Percentiles rank a stretch among this genome's conserved stretches.
phyloP scores from a whole-genome alignment of 2,113 vertebrate species.

The Chamaea fasciata region DNA sequence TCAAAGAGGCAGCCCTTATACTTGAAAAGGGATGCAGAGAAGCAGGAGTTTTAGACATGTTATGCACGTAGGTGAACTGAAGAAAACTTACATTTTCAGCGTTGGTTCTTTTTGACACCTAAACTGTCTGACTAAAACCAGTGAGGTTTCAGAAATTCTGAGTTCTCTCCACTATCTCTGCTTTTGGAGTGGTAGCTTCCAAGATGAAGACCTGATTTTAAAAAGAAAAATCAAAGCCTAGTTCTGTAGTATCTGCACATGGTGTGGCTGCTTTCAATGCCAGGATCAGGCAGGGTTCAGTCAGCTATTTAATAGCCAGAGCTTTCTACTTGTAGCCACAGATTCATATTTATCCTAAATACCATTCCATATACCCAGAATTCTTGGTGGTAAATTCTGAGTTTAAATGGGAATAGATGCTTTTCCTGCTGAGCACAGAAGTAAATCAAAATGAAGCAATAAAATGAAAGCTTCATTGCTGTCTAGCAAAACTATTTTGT shows the following conservation, averaged over 20 bases:
- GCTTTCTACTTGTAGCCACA: background rate
- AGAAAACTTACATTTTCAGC: background rate
- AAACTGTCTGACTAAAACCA: background rate
- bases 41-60: background rate
- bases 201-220: background rate
- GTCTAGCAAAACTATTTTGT: background rate
- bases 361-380: background rate
- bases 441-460: slow-evolving; percentile 35
- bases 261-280: background rate
- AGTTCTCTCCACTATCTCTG: background rate
- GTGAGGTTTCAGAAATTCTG: background rate
- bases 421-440: slow-evolving; percentile 1
- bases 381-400: background rate
- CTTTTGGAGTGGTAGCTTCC: background rate
- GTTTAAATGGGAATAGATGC: background rate
- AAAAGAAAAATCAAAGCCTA: background rate
- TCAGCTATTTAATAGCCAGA: background rate
- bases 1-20: background rate
- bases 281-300: background rate
- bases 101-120: background rate
- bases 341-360: background rate
- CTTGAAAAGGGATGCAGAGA: background rate
- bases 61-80: background rate
- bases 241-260: background rate
- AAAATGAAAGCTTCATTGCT: slow-evolving; percentile 13